Conservation (phyloP, 2,888 invertebrate genomes). For the Chirona hameri region DNA sequence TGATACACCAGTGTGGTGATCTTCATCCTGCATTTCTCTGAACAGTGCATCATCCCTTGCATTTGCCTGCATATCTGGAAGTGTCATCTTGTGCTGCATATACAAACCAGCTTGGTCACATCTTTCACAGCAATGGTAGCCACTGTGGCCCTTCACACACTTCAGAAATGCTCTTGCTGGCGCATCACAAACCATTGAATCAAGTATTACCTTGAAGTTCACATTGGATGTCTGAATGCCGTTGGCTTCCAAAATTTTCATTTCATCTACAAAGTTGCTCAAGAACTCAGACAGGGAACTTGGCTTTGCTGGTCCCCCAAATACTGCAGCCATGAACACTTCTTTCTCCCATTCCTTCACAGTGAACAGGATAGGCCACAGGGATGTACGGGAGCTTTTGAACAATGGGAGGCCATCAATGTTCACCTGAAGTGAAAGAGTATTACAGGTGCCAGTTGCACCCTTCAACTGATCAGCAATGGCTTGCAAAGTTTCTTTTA, state of each 20-base stretch:
- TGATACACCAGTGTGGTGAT: neutral
- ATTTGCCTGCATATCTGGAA: neutral
- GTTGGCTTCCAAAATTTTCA: neutral
- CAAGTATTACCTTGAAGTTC: neutral
- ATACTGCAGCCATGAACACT: neutral
- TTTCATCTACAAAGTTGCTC: neutral
- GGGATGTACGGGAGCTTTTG: neutral
- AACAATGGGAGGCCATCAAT: neutral
- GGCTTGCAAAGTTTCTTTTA: neutral
- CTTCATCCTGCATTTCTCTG: neutral
- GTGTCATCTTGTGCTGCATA: neutral
- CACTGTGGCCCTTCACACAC: neutral
- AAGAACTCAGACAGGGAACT: neutral
- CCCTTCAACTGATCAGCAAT: neutral
- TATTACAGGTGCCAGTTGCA: neutral
- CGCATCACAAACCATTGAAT: neutral
- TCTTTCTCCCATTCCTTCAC: neutral
- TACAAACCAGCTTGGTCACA: neutral
- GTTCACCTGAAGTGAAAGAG: neutral
- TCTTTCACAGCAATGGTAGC: neutral
- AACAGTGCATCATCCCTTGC: neutral
- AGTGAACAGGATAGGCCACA: neutral
- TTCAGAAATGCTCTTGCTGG: neutral
- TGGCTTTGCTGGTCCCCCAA: neutral
- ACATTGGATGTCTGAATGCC: neutral